Evolutionary conservation across 2,888 invertebrate genomes (phyloP).

Genomic region (Cordilura impudica): DNA sequence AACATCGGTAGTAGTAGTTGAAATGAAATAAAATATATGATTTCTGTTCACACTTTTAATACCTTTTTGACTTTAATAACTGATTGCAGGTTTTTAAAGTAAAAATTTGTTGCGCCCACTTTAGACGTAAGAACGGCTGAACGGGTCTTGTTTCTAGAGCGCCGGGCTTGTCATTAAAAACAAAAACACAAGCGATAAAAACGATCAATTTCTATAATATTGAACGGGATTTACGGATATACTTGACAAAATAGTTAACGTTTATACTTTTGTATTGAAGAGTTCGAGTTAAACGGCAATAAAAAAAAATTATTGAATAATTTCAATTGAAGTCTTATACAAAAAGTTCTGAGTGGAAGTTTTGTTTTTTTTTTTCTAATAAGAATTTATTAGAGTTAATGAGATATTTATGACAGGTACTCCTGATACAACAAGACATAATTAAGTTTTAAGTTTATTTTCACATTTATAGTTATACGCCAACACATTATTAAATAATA

Average conservation of each 20-base stretch:
- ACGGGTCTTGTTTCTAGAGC: background rate
- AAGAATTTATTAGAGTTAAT: constrained; percentile 55
- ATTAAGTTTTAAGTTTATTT: constrained; percentile 20
- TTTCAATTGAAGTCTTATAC: constrained; percentile 38
- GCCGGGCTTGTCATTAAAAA: background rate
- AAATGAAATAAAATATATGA: constrained; percentile 45
- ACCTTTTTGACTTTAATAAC: constrained; percentile 75
- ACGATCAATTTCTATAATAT: constrained; percentile 15
- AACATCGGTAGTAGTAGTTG: constrained; percentile 38
- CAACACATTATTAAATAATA: constrained; percentile 13
- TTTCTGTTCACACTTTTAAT: constrained; percentile 68
- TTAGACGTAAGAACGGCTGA: constrained; percentile 51
- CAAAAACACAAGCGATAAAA: background rate
- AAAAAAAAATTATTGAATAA: background rate
- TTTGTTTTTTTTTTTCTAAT: constrained; percentile 20
- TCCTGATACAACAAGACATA: constrained; percentile 17
- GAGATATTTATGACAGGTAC: constrained; percentile 52
- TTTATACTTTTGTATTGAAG: background rate
- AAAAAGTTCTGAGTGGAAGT: constrained; percentile 7
- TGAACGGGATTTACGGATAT: constrained; percentile 30
- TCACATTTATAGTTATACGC: background rate
- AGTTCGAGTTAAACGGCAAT: background rate
- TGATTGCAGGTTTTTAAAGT: constrained; percentile 73
- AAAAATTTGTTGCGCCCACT: constrained; percentile 67
- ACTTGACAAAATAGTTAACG: constrained; percentile 9